Base-by-base conservation (phyloP, 2,113 vertebrate species). In the Dicerorhinus sumatrensis region DNA sequence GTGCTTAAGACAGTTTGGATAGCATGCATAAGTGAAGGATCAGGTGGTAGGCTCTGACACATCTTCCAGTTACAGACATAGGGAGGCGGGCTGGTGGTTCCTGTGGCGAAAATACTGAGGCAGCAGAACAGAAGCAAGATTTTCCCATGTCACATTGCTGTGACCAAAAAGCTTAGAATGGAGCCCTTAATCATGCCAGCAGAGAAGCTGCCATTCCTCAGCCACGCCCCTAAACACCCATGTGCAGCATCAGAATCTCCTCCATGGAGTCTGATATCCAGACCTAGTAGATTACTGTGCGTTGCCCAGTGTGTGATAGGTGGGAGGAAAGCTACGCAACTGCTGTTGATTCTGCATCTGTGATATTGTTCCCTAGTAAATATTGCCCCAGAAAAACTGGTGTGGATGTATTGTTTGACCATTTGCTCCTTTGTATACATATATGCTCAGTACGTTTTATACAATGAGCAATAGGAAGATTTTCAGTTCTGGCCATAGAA, bases 11-110 rank as follows among this genome's bases (percentile, higher is more conserved):
- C 36, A 20, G 33, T 33, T 56, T 21, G 27, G 8, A n/a, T 33
- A 20, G 4, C 6, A 4, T 79, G 0, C 2, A 65, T 63, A 29
- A 42, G 0, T 2, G 10, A 73, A 2, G 51, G 18, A 14, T 65
- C 16, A 23, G 8, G 16, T 29, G 39, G 76, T 2, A 70, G 20
- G 21, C 62, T 58, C 21, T 29, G 54, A 42, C 20, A 17, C 60
- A 51, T 36, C 13, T 13, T 9, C 11, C 62, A 60, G 51, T 83
- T 25, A 20, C 10, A 82, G 23, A 67, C 3, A 11, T 20, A 65
- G 58, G 10, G 18, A 31, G 27, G 17, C 25, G 2, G 39, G 14
- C 67, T 58, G 76, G 60, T 51, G 33, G 33, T 60, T 75, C 81
- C 84, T 83, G 33, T 42, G 62, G 33, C 23, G 10, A 84, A 91